Conservation (phyloP, 1,140 invertebrate species). For the Sogatella furcifera region DNA sequence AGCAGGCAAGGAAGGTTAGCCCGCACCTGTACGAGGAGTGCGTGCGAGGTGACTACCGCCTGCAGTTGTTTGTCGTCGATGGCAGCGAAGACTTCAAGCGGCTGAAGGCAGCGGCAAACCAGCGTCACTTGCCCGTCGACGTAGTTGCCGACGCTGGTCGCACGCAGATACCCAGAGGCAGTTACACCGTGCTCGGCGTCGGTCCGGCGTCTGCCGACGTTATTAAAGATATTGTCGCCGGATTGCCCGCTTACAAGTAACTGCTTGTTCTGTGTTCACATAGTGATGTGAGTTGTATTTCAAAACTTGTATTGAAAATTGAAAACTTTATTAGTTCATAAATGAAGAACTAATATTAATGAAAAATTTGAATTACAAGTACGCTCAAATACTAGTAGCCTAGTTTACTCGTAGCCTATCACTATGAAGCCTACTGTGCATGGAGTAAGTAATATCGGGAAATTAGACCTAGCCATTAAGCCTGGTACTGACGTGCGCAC, state of each 20-base stretch:
- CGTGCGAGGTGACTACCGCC: conserved; percentile 65
- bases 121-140: conserved; percentile 52
- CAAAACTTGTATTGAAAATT: too few species aligned
- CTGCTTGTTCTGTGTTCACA: neutral
- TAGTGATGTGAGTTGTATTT: too few species aligned
- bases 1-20: conserved; percentile 46
- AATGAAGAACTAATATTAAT: too few species aligned
- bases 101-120: conserved; percentile 38
- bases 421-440: too few species aligned
- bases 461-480: too few species aligned
- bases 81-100: conserved; percentile 33
- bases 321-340: too few species aligned
- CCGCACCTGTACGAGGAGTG: conserved; percentile 55
- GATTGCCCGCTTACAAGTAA: neutral
- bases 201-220: conserved; percentile 58
- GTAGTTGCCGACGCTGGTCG: conserved; percentile 76
- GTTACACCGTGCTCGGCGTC: conserved; percentile 77
- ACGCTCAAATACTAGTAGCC: too few species aligned
- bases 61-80: conserved; percentile 38
- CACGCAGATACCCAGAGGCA: conserved; percentile 76
- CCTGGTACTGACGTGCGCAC: too few species aligned
- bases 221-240: neutral
- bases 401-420: too few species aligned
- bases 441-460: too few species aligned
- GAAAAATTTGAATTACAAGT: too few species aligned